Conservation (phyloP, 1,140 invertebrate genomes). For the Choristoneura fumiferana region DNA sequence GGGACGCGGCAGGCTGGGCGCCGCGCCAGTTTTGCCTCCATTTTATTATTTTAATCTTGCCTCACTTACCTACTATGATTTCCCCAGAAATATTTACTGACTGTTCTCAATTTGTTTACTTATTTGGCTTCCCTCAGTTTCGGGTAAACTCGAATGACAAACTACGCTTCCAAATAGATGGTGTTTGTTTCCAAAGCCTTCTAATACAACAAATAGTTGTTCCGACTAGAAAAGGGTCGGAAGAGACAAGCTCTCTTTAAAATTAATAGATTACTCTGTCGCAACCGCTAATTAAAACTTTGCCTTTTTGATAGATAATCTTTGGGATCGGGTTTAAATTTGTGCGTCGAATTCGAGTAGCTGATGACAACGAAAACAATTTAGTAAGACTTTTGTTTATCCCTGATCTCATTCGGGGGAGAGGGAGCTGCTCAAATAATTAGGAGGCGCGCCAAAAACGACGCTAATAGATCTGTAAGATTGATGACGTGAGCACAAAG, state of each 20-base stretch:
- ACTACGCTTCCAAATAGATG: no score
- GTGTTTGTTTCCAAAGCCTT: no score
- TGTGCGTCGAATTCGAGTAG: conserved; percentile 9
- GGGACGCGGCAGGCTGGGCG: conserved; percentile 5
- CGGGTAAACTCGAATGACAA: no score
- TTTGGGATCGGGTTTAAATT: conserved; percentile 14
- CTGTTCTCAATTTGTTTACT: no score
- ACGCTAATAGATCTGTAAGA: conserved; percentile 53
- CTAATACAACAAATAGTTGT: background rate
- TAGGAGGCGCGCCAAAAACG: conserved; percentile 44
- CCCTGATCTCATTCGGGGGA: conserved; percentile 1
- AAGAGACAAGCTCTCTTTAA: background rate
- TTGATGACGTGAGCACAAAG: conserved; percentile 46
- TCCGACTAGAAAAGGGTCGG: background rate
- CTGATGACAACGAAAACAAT: conserved; percentile 14
- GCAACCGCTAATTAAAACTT: conserved; percentile 10
- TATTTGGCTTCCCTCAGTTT: no score
- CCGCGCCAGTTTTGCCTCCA: background rate
- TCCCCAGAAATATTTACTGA: background rate
- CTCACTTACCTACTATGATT: conserved; percentile 8
- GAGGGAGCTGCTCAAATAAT: conserved; percentile 40
- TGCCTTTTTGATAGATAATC: conserved; percentile 17
- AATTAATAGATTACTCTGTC: conserved; percentile 19
- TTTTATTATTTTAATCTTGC: conserved; percentile 14
- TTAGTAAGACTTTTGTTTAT: conserved; percentile 16